Conservation (phyloP, 2,888 invertebrate genomes). For the Calephelis perditalis region DNA sequence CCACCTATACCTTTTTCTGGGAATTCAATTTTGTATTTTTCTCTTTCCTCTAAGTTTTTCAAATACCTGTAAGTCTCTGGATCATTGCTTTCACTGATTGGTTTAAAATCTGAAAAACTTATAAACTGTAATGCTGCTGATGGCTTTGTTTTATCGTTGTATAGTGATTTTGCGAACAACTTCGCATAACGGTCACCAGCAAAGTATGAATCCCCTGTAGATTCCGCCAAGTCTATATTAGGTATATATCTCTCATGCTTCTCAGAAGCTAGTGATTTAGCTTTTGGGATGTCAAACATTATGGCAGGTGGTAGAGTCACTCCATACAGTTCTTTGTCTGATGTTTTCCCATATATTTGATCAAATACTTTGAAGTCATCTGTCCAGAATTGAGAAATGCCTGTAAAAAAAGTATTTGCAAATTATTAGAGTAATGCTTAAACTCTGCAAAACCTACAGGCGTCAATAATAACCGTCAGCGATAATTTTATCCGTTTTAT, state of each 20-base stretch:
- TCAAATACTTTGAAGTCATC: conserved; percentile 65
- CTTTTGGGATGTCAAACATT: conserved; percentile 33
- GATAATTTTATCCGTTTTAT: too few relatives aligned
- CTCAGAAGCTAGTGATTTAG: conserved; percentile 43
- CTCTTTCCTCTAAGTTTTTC: conserved; percentile 50
- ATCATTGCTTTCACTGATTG: conserved; percentile 51
- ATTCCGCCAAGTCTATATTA: conserved; percentile 37
- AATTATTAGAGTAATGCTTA: too few relatives aligned
- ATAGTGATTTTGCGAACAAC: conserved; percentile 32
- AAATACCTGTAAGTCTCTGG: conserved; percentile 61
- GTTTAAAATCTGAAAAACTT: conserved; percentile 49
- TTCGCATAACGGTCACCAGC: conserved; percentile 43
- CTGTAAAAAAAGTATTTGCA: conserved; percentile 38
- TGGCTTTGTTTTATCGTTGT: conserved; percentile 34
- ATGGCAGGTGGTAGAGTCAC: conserved; percentile 45
- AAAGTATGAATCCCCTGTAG: conserved; percentile 35
- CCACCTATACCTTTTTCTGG: conserved; percentile 35
- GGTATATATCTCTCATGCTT: conserved; percentile 43
- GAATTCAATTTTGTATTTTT: conserved; percentile 38
- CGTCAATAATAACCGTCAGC: too few relatives aligned
- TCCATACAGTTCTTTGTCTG: conserved; percentile 60
- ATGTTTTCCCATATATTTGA: conserved; percentile 64
- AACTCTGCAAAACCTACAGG: too few relatives aligned
- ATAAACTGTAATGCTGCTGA: conserved; percentile 43
- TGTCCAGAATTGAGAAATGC: conserved; percentile 60